Evolutionary conservation across 2,797 vertebrate genomes (phyloP), one percentile per base, ranked within the genome.

Genomic region (Hyperoplus immaculatus): DNA sequence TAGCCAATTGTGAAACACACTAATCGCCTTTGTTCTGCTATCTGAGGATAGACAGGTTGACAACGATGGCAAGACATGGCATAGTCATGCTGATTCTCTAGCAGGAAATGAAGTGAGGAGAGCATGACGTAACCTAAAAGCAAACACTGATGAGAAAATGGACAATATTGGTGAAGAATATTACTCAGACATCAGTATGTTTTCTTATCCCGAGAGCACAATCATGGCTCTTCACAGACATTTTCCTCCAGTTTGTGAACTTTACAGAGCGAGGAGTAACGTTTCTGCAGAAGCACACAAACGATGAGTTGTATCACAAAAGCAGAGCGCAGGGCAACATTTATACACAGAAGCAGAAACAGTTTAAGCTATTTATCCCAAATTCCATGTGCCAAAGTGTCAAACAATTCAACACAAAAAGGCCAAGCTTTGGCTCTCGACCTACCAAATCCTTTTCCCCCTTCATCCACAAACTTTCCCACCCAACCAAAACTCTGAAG

Each of bases 401-500:
- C 39, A 71, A 82, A 80, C 69, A 81, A 69, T 79, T 77, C 18
- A 38, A 62, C 61, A 83, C 75, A 82, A 74, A 69, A 64, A 62
- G 64, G 39, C 66, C 59, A 75, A 78, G 61, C 61, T 82, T 56
- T 87, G 87, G 80, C 84, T 78, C 71, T 75, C 8, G 3, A 78
- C 51, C 74, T 54, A 81, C 61, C 64, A 84, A 88, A 84, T 77
- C 75, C 69, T 36, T 54, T 58, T 12, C 63, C 45, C 43, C 56
- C 38, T 49, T 77, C 75, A 58, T 86, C 69, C 65, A 38, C 45
- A 86, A 75, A 87, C 68, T 80, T 90, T 87, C 82, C 83, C 87
- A 90, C 80, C 66, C 51, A 71, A 62, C 60, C 79, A 77, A 90
- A 86, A 61, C 69, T 68, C 77, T 13, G 46, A 63, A 70, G 64